Evolutionary conservation across 2,113 vertebrate genomes (phyloP).

Genomic region (Cardinalis cardinalis): DNA sequence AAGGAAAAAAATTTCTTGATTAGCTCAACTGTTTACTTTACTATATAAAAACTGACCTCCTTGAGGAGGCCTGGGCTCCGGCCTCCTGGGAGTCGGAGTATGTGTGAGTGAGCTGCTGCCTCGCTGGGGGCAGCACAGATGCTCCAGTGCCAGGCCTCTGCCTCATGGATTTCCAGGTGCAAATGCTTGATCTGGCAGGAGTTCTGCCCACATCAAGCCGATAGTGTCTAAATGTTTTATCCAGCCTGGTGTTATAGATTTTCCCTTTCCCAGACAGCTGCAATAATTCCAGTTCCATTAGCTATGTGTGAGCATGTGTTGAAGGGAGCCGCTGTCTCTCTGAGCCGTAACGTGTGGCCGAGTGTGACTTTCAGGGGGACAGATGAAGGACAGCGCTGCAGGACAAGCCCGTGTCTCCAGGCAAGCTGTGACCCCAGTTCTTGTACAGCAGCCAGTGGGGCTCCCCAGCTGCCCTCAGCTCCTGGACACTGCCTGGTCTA

Average conservation of each 20-base stretch:
- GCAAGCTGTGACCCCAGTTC: neutral
- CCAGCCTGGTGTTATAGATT: neutral
- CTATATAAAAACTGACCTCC: slow-evolving; percentile 66
- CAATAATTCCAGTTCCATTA: neutral
- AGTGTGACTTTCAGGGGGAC: neutral
- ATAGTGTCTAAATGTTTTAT: neutral
- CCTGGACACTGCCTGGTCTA: neutral
- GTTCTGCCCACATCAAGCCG: neutral
- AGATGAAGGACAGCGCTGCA: neutral
- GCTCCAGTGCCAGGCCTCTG: neutral
- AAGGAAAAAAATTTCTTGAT: slow-evolving; percentile 28
- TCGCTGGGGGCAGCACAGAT: neutral
- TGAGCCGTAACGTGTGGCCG: neutral
- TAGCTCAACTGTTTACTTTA: slow-evolving; percentile 67
- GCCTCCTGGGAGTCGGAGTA: slow-evolving; percentile 54
- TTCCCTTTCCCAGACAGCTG: neutral
- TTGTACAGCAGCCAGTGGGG: neutral
- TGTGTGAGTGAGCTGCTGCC: slow-evolving; percentile 27
- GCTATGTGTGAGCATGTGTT: neutral
- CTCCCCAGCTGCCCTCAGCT: neutral
- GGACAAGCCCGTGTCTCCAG: neutral
- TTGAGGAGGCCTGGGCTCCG: neutral
- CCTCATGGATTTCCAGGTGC: slow-evolving; percentile 6
- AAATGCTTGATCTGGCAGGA: slow-evolving; percentile 12
- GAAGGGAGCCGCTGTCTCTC: neutral